These are phyloP conservation scores for Mactra quadrangularis DNA, from an alignment of 1,140 invertebrate genomes.

Conservation along the genomic window DNA sequence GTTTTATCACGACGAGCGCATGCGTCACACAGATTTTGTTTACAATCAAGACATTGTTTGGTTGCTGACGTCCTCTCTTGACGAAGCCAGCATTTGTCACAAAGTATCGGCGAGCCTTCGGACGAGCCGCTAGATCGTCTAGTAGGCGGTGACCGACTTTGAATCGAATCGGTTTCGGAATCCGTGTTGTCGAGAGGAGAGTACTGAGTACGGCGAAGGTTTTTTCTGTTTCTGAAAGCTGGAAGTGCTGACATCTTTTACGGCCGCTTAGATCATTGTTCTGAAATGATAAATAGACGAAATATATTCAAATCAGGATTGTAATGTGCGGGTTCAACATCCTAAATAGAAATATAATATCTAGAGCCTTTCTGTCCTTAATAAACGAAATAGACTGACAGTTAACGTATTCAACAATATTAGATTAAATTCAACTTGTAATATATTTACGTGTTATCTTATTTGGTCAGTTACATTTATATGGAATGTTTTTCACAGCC, in stretches of 20 bases:
- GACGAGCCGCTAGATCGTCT: slow-evolving; percentile 13
- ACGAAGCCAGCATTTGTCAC: slow-evolving; percentile 53
- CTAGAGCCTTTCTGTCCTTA: neutral
- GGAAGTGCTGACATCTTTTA: slow-evolving; percentile 4
- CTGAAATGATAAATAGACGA: neutral
- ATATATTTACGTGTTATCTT: no score
- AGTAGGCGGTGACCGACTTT: no score
- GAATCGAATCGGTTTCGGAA: slow-evolving; percentile 8
- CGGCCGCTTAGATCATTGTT: neutral
- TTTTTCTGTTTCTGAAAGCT: slow-evolving; percentile 14
- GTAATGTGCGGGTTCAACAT: neutral
- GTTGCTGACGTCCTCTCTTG: slow-evolving; percentile 44
- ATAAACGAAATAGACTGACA: neutral
- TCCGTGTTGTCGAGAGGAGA: slow-evolving; percentile 26
- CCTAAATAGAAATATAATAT: neutral
- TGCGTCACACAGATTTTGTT: slow-evolving; percentile 36
- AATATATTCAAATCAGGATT: neutral
- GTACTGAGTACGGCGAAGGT: neutral
- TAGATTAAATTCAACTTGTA: neutral
- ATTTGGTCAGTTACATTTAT: no score
- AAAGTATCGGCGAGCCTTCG: neutral
- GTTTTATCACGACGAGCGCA: slow-evolving; percentile 34
- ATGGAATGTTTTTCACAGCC: no score
- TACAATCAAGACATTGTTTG: slow-evolving; percentile 51
- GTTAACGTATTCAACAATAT: neutral